Evolutionary conservation across 2,797 vertebrate species (phyloP).

Genomic region (Hoplostethus atlanticus): DNA sequence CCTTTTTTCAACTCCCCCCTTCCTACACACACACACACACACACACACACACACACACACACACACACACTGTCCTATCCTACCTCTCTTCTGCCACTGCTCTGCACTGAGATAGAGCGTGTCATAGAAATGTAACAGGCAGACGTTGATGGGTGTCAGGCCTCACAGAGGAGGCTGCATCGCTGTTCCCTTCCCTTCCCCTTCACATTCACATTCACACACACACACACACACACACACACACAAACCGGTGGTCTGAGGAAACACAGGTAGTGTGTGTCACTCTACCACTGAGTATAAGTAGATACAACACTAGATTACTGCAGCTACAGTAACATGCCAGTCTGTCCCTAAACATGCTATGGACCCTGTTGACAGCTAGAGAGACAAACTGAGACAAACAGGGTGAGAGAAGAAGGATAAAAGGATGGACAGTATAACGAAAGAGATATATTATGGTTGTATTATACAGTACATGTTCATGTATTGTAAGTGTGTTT

Average conservation of each 20-base stretch:
- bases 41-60: slow-evolving; percentile 48
- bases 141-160: slow-evolving; percentile 78
- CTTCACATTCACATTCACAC: slow-evolving; percentile 45
- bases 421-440: not conserved
- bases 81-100: slow-evolving; percentile 34
- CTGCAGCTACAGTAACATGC: not conserved
- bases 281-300: not conserved
- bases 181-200: slow-evolving; percentile 47
- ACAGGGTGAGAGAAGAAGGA: slow-evolving; percentile 1
- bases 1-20: not conserved
- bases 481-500: slow-evolving; percentile 3
- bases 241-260: slow-evolving; percentile 15
- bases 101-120: slow-evolving; percentile 67
- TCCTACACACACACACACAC: slow-evolving; percentile 18
- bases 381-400: slow-evolving; percentile 11
- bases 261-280: slow-evolving; percentile 29
- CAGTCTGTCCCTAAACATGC: slow-evolving; percentile 1
- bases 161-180: slow-evolving; percentile 65
- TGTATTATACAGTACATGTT: not conserved
- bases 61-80: slow-evolving; percentile 41
- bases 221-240: slow-evolving; percentile 26
- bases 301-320: not conserved
- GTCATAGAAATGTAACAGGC: slow-evolving; percentile 81
- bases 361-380: slow-evolving; percentile 3
- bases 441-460: not conserved